Evolutionary conservation across 2,888 invertebrate genomes (phyloP).

Genomic region (Panzeria rudis): DNA sequence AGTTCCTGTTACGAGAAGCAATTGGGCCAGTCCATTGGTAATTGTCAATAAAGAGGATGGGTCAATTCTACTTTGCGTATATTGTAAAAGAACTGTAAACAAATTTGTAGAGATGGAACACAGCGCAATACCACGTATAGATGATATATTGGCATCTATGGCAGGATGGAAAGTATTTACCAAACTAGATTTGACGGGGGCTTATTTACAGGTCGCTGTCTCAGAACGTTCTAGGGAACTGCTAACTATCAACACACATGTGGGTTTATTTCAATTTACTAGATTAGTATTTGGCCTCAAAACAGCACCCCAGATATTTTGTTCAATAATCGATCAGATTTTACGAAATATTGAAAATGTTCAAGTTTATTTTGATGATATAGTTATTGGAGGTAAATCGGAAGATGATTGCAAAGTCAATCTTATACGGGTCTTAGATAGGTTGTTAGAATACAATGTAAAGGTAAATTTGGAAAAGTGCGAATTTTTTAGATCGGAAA

Average conservation of each 20-base stretch:
- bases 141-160: constrained; percentile 69
- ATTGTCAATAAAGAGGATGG: constrained; percentile 75
- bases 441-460: constrained; percentile 67
- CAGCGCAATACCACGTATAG: constrained; percentile 74
- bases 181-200: constrained; percentile 54
- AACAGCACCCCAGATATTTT: constrained; percentile 44
- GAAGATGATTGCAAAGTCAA: constrained; percentile 53
- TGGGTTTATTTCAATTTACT: constrained; percentile 13
- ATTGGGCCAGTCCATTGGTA: constrained; percentile 74
- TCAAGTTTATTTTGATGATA: constrained; percentile 66
- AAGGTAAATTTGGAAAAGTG: constrained; percentile 53
- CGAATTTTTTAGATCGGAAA: constrained; percentile 47
- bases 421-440: constrained; percentile 51
- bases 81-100: constrained; percentile 76
- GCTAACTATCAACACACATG: neutral
- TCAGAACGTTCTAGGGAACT: too few species aligned
- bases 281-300: constrained; percentile 65
- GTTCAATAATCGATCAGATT: constrained; percentile 9
- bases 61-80: constrained; percentile 76
- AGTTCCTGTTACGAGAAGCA: too few species aligned
- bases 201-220: constrained; percentile 46
- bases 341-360: constrained; percentile 39
- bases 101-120: constrained; percentile 73
- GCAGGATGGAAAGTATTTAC: constrained; percentile 66
- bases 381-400: constrained; percentile 55